Evolutionary conservation across 2,797 vertebrate genomes (phyloP).

Genomic region (Ctenopoma kingsleyae): DNA sequence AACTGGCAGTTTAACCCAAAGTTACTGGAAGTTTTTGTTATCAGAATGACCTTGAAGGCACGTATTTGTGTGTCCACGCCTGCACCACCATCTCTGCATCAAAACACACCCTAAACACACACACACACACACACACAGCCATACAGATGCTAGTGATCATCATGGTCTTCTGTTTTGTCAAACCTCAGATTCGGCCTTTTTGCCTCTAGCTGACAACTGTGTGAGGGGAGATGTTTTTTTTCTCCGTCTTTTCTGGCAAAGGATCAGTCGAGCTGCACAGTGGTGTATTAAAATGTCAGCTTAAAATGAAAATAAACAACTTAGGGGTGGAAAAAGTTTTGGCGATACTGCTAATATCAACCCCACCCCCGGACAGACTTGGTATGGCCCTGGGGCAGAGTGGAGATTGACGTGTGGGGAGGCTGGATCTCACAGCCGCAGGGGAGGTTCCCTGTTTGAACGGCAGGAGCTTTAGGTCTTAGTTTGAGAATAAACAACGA

Average conservation of each 20-base stretch:
- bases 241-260: slow-evolving; percentile 68
- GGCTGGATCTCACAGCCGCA: slow-evolving; percentile 75
- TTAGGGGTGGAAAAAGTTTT: slow-evolving; percentile 74
- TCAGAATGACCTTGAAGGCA: slow-evolving; percentile 51
- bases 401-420: slow-evolving; percentile 83
- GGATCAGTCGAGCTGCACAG: slow-evolving; percentile 76
- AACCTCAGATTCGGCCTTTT: slow-evolving; percentile 60
- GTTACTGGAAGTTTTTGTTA: slow-evolving; percentile 46
- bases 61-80: slow-evolving; percentile 41
- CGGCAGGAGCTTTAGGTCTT: slow-evolving; percentile 79
- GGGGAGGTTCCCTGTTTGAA: slow-evolving; percentile 72
- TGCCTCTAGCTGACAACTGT: slow-evolving; percentile 73
- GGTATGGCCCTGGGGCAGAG: slow-evolving; percentile 75
- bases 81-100: slow-evolving; percentile 15
- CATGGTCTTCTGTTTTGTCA: slow-evolving; percentile 61
- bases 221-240: slow-evolving; percentile 49
- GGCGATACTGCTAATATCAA: slow-evolving; percentile 76
- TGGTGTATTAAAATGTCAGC: slow-evolving; percentile 80
- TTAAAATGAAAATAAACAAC: slow-evolving; percentile 86
- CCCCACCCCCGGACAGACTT: slow-evolving; percentile 80
- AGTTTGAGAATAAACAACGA: slow-evolving; percentile 78
- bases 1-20: slow-evolving; percentile 46
- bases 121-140: slow-evolving; percentile 33
- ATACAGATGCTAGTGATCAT: slow-evolving; percentile 66
- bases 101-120: slow-evolving; percentile 23